Conservation (phyloP, 2,113 vertebrate species). For the Pelecanoides urinatrix region DNA sequence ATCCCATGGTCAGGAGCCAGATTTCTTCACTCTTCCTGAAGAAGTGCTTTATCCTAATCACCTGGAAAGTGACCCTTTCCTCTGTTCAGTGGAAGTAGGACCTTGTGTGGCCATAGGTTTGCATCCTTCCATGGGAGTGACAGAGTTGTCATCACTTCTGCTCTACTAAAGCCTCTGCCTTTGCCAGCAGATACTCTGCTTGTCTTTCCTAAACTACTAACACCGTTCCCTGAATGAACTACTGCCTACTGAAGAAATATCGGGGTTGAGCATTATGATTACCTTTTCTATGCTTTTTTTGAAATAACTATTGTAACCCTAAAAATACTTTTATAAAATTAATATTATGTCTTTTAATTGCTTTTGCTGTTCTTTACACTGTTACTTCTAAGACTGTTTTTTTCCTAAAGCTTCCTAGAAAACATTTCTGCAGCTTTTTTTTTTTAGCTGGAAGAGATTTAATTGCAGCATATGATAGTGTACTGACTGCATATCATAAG, state of each 20-base stretch:
- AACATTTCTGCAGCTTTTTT: background rate
- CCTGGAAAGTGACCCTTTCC: background rate
- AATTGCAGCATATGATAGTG: background rate
- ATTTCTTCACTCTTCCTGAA: background rate
- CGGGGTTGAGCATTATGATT: background rate
- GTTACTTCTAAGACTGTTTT: background rate
- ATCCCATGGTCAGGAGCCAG: background rate
- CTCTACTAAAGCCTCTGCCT: background rate
- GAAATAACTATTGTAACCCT: background rate
- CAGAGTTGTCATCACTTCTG: background rate
- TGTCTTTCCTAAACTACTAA: background rate
- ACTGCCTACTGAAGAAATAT: background rate
- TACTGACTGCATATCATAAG: background rate
- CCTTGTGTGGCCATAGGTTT: background rate
- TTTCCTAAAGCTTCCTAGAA: background rate
- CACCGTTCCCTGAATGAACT: background rate
- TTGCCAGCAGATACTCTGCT: background rate
- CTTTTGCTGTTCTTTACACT: background rate
- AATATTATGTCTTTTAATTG: background rate
- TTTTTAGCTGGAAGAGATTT: background rate
- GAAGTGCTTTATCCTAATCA: background rate
- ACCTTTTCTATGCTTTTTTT: background rate
- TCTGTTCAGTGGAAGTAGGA: background rate
- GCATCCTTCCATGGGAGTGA: background rate
- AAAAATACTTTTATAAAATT: background rate